Evolutionary conservation across 1,140 invertebrate genomes (phyloP).

Genomic region (Hydropsyche tenuis): DNA sequence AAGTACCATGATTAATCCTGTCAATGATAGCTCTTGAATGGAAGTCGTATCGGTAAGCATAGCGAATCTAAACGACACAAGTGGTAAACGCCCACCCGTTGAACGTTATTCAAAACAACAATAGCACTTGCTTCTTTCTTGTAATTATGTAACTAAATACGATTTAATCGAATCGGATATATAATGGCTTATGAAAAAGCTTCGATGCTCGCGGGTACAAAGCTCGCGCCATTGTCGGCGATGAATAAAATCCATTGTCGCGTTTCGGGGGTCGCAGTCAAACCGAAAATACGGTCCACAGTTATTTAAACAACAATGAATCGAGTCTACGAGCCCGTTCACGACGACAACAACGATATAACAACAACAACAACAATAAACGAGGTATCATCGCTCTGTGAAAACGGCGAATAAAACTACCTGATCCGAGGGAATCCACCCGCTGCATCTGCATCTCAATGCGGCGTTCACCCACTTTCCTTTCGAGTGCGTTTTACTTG

Average conservation of each 20-base stretch:
- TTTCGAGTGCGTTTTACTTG: conserved; percentile 29
- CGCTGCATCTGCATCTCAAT: conserved; percentile 32
- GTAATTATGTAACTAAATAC: conserved; percentile 46
- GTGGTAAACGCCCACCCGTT: conserved; percentile 10
- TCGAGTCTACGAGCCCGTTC: conserved; percentile 24
- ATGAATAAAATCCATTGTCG: conserved; percentile 29
- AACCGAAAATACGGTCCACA: not conserved
- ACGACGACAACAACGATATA: conserved; percentile 37
- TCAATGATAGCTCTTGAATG: no score
- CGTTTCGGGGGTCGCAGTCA: conserved; percentile 29
- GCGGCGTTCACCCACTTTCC: conserved; percentile 28
- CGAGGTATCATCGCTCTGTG: conserved; percentile 17
- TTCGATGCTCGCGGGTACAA: conserved; percentile 15
- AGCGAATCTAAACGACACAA: not conserved
- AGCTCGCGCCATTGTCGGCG: conserved; percentile 37
- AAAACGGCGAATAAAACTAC: conserved; percentile 38
- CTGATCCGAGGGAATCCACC: conserved; percentile 22
- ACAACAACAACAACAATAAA: conserved; percentile 41
- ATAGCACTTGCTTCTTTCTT: conserved; percentile 42
- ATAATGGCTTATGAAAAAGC: conserved; percentile 41
- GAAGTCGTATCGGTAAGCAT: no score
- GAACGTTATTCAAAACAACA: conserved; percentile 22
- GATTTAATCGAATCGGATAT: conserved; percentile 44
- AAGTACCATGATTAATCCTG: no score
- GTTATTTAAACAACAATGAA: conserved; percentile 33